These are phyloP conservation scores for Brachymystax lenok DNA, from an alignment of 2,797 vertebrate species.

Conservation along the genomic window DNA sequence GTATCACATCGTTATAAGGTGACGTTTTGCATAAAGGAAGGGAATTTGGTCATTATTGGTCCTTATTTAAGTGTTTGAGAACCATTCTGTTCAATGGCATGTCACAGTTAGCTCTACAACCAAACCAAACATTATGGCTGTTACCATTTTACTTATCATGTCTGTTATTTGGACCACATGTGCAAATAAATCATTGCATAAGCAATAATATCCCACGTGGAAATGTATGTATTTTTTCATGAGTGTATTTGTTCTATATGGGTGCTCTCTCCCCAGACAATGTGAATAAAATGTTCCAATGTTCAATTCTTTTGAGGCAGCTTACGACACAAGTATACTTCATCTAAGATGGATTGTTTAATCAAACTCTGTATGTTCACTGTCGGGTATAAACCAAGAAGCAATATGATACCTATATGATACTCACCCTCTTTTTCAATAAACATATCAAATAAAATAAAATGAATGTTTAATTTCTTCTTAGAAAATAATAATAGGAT, in stretches of 20 bases:
- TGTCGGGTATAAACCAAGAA: slow-evolving; percentile 63
- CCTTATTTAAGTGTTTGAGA: background rate
- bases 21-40: background rate
- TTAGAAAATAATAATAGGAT: too few species aligned
- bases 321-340: slow-evolving; percentile 62
- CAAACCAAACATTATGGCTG: background rate
- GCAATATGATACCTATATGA: slow-evolving; percentile 56
- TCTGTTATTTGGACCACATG: slow-evolving; percentile 32
- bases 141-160: background rate
- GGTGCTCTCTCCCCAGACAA: slow-evolving; percentile 58
- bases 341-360: slow-evolving; percentile 53
- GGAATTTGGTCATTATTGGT: background rate
- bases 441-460: slow-evolving; percentile 56
- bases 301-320: slow-evolving; percentile 64
- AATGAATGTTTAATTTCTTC: too few species aligned
- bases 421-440: slow-evolving; percentile 69
- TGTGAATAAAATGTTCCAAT: slow-evolving; percentile 62
- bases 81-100: background rate
- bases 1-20: background rate
- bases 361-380: slow-evolving; percentile 60
- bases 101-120: background rate
- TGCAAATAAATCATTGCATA: background rate
- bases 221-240: slow-evolving; percentile 5
- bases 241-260: slow-evolving; percentile 12
- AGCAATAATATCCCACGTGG: background rate